Conservation (phyloP, 2,888 invertebrate genomes). For the Tenthredo livida region DNA sequence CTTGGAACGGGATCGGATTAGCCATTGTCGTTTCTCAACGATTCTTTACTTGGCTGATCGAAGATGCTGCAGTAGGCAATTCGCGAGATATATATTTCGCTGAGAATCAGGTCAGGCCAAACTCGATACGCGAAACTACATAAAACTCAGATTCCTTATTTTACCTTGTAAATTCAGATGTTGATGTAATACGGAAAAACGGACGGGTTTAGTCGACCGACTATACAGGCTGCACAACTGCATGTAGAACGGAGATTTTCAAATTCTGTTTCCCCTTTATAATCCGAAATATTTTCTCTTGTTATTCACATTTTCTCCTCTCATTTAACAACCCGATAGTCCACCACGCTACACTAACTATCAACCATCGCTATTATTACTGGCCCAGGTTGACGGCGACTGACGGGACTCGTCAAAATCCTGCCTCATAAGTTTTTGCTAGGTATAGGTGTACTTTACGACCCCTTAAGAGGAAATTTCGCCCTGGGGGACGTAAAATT, state of each 20-base stretch:
- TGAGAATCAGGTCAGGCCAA: slow-evolving; percentile 9
- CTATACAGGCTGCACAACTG: not conserved
- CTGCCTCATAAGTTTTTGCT: not conserved
- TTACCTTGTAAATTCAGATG: not conserved
- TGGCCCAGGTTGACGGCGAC: not conserved
- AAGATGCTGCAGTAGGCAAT: slow-evolving; percentile 31
- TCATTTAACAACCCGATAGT: not conserved
- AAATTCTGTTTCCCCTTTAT: not conserved
- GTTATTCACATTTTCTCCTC: slow-evolving; percentile 5
- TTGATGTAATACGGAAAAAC: slow-evolving; percentile 28
- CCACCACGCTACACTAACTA: not conserved
- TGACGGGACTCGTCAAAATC: slow-evolving; percentile 18
- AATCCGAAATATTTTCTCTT: not conserved
- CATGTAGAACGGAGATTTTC: not conserved
- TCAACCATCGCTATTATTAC: not conserved
- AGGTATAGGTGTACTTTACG: not conserved
- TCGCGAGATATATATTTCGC: slow-evolving; percentile 1
- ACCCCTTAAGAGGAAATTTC: not conserved
- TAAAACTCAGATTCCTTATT: not conserved
- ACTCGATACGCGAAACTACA: not conserved
- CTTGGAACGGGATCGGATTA: slow-evolving; percentile 32
- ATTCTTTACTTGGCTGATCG: slow-evolving; percentile 32
- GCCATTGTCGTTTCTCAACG: slow-evolving; percentile 25
- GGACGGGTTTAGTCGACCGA: not conserved
- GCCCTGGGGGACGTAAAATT: not conserved